Conservation (phyloP, 1,140 invertebrate species). For the Rhagoletis pomonella region DNA sequence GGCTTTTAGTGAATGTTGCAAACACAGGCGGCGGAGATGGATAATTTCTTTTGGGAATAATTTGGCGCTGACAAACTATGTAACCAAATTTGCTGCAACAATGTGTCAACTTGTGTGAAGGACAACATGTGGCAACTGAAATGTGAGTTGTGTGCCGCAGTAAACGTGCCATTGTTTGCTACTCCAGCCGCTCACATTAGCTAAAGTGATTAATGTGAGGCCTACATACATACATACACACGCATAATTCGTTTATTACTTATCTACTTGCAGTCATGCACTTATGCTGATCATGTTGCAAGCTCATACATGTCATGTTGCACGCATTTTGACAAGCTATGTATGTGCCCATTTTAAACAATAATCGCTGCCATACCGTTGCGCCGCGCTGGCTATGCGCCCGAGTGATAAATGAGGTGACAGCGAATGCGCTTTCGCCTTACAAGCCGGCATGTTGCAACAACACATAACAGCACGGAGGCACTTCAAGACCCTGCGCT, state of each 20-base stretch:
- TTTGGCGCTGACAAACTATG: neutral
- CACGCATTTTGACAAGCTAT: constrained; percentile 16
- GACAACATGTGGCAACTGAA: neutral
- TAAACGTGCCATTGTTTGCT: too few species aligned
- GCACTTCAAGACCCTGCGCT: neutral
- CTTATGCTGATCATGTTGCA: constrained; percentile 4
- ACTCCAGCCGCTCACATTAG: too few species aligned
- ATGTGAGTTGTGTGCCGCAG: neutral
- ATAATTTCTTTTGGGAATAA: neutral
- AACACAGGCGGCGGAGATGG: neutral
- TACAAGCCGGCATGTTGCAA: neutral
- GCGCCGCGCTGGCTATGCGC: neutral
- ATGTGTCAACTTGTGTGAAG: neutral
- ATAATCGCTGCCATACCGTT: neutral
- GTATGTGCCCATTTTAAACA: neutral
- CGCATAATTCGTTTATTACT: neutral
- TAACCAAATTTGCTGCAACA: neutral
- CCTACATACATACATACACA: neutral
- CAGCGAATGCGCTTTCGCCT: neutral
- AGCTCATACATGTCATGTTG: constrained; percentile 9
- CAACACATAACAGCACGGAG: neutral
- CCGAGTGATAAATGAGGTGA: constrained; percentile 15
- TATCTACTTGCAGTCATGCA: neutral
- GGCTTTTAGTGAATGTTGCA: constrained; percentile 29
- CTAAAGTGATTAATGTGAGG: neutral